Conservation (phyloP, 2,113 vertebrate species). For the Genyomyrus donnyi region DNA sequence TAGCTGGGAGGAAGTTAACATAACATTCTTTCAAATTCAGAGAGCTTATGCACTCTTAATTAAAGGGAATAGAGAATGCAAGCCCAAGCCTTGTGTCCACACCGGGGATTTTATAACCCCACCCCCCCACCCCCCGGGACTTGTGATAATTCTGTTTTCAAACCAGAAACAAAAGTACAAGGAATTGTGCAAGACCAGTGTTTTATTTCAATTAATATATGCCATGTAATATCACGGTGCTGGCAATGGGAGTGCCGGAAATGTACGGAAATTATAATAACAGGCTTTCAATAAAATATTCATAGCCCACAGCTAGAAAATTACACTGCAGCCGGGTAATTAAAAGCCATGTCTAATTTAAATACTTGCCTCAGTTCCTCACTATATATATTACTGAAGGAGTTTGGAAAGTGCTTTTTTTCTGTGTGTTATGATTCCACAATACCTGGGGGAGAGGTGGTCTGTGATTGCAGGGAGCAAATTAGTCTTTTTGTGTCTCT, state of each 20-base stretch:
- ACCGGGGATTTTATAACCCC: neutral
- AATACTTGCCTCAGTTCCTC: slow-evolving; percentile 40
- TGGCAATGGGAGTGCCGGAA: slow-evolving; percentile 26
- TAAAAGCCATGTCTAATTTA: slow-evolving; percentile 60
- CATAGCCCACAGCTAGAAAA: slow-evolving; percentile 50
- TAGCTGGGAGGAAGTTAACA: neutral
- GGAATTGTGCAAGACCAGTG: slow-evolving; percentile 32
- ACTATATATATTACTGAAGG: slow-evolving; percentile 37
- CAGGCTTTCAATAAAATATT: slow-evolving; percentile 46
- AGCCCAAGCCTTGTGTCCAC: neutral
- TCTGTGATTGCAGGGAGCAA: slow-evolving; percentile 11
- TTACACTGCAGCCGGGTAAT: slow-evolving; percentile 58
- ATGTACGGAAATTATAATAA: slow-evolving; percentile 45
- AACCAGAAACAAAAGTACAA: neutral
- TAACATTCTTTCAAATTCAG: neutral
- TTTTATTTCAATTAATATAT: slow-evolving; percentile 45
- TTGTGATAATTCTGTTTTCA: slow-evolving; percentile 13
- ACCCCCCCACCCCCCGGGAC: neutral
- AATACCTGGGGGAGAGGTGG: slow-evolving; percentile 28
- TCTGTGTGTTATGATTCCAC: slow-evolving; percentile 42
- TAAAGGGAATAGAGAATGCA: neutral
- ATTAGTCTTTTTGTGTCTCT: slow-evolving; percentile 25
- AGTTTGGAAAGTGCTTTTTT: slow-evolving; percentile 48
- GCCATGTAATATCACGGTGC: slow-evolving; percentile 22
- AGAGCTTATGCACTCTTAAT: neutral